Base-by-base conservation (phyloP, 2,888 invertebrate species). In the Oasisia sp. region DNA sequence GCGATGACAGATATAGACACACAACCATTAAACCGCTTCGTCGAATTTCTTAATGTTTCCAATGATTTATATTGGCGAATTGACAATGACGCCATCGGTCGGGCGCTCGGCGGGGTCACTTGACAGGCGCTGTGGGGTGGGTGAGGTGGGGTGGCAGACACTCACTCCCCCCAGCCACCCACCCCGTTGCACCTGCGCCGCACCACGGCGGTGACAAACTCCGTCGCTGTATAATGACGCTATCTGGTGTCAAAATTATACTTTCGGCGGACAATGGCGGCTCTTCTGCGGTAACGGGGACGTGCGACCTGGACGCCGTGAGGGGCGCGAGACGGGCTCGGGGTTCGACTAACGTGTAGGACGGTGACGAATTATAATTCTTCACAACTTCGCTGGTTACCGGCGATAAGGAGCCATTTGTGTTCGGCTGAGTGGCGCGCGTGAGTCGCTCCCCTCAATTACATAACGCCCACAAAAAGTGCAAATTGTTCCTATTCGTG, bases 281-380 rank as follows among this genome's bases (percentile, higher is more conserved):
- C 74, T 27, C 74, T 74, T 74, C 74, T 50, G 8, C 50, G 50
- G 50, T 50, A 1, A 14, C 38, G 14, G 50, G 14, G 50, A 50
- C 50, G 50, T 14, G 50, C 50, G 50, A 50, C 14, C 50, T 50
- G 74, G 19, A 19, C 74, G 27, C 74, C 74, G 74, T 5, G 74
- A 74, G 19, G 27, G 2, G 19, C 74, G 7, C 74, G 7, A 74
- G 74, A 74, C 74, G 27, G 27, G 74, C 74, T 14, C 74, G 74
- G 14, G 5, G 74, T 74, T 74, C 27, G 74, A 7, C 74, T 74
- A 27, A 74, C 74, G 74, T 74, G 74, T 74, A 74, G 27, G 27
- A 74, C 74, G 74, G 74, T 74, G 74, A n/a, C 74, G 74, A 74
- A 74, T 74, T 74, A 74, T 74, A 74, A 74, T 74, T 74, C 74